Conservation (phyloP, 2,113 vertebrate genomes). For the Lepisosteus oculatus region DNA sequence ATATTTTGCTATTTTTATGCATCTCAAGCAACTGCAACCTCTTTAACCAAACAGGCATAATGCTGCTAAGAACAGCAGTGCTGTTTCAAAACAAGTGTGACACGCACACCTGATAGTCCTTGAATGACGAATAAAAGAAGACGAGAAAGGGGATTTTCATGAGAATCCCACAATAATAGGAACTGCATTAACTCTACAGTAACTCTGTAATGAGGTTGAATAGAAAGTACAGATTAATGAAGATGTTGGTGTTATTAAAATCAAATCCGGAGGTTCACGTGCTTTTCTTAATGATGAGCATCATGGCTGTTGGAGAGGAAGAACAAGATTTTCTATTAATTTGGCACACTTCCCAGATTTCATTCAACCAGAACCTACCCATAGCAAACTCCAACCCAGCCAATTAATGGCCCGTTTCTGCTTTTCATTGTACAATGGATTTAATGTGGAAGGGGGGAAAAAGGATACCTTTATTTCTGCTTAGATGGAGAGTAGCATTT, state of each 20-base stretch:
- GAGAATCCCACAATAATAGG: conserved; percentile 66
- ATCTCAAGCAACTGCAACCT: neutral
- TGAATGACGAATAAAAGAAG: conserved; percentile 59
- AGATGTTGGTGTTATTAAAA: conserved; percentile 91
- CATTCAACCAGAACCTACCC: conserved; percentile 93
- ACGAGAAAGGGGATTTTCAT: conserved; percentile 57
- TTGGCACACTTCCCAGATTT: conserved; percentile 94
- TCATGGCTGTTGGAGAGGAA: conserved; percentile 82
- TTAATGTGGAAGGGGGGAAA: conserved; percentile 39
- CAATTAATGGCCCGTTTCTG: conserved; percentile 73
- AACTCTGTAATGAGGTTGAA: conserved; percentile 75
- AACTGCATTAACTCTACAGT: conserved; percentile 70
- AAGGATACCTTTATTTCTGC: conserved; percentile 23
- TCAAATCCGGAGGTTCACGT: conserved; percentile 86
- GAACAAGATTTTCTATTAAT: conserved; percentile 87
- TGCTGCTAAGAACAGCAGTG: conserved; percentile 45
- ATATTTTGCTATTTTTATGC: conserved; percentile 16
- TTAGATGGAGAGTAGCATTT: conserved; percentile 6
- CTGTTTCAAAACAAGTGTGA: conserved; percentile 58
- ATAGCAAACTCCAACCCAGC: conserved; percentile 75
- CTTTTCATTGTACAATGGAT: conserved; percentile 64
- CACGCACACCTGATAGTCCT: conserved; percentile 74
- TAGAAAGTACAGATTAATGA: conserved; percentile 81
- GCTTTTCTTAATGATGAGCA: conserved; percentile 88
- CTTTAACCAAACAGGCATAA: conserved; percentile 47